Base-by-base conservation (phyloP, 2,113 vertebrate genomes). In the Pseudorhombus dupliciocellatus region DNA sequence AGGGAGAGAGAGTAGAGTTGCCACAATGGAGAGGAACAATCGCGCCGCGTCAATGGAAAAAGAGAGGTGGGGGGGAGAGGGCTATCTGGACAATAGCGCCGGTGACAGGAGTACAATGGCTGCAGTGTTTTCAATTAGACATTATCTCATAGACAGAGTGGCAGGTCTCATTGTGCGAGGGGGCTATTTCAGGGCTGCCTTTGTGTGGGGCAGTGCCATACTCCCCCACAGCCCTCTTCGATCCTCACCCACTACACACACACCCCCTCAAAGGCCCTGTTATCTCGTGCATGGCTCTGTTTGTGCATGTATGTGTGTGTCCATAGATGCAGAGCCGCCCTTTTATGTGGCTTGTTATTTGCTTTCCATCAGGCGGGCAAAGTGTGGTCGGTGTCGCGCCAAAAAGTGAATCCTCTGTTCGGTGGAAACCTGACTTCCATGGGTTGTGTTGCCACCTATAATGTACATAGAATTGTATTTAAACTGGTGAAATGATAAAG, bases 141-240 rank as follows among this genome's bases (percentile, higher is more conserved):
- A 97, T 96, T 99, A 98, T 99, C 97, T 98, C 96, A 99, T 97
- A 96, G 95, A 96, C 95, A 94, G 95, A 96, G 94, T 98, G 97
- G 96, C 97, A 97, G 97, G 90, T 96, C 95, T 94, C 86, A 95
- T 95, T 95, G 90, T 95, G 93, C 86, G 66, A 94, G 93, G 94
- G 94, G 95, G 95, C 96, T 98, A 97, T 98, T 98, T 98, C 96
- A 98, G 96, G 94, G 94, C 93, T 89, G 93, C 95, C 95, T 98
- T 98, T 99, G 96, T 98, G 93, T 92, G 93, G 95, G 92, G 91
- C 70, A 92, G 93, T 90, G 95, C 94, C 94, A 94, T 94, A 94
- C 94, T 94, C 93, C 93, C 94, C 94, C 93, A 92, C 92, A 92
- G 91, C 93, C 93, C 93, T 92, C 89, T 92, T 89, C 92, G 89